These are phyloP conservation scores for Zingel zingel DNA, from an alignment of 2,113 vertebrate species.

Conservation along the genomic window DNA sequence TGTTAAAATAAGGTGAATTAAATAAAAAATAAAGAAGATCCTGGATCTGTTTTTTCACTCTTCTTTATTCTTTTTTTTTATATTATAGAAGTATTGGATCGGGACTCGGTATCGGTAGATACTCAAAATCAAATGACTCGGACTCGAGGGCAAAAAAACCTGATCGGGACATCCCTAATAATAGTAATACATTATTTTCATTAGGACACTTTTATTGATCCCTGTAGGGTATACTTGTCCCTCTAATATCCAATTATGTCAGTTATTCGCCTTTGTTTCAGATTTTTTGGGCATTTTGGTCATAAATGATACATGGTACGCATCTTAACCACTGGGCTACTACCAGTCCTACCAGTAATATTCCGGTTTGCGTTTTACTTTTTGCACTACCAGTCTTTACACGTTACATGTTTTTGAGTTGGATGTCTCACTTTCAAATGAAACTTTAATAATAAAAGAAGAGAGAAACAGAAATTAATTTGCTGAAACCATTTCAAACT, in stretches of 20 bases:
- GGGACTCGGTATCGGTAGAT: too few relatives aligned
- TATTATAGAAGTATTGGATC: too few relatives aligned
- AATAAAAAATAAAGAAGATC: too few relatives aligned
- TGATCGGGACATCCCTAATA: too few relatives aligned
- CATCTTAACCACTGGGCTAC: neutral
- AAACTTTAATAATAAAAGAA: neutral
- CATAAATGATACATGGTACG: neutral
- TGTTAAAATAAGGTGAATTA: too few relatives aligned
- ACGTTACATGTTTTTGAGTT: neutral
- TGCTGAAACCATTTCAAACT: neutral
- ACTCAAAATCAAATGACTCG: too few relatives aligned
- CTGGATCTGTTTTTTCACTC: too few relatives aligned
- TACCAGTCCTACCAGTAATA: neutral
- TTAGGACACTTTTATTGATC: slow-evolving; percentile 35
- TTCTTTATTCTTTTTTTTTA: too few relatives aligned
- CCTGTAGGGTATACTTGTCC: neutral
- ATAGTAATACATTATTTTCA: slow-evolving; percentile 22
- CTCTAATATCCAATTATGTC: slow-evolving; percentile 5
- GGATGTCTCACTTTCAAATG: neutral
- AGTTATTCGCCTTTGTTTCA: slow-evolving; percentile 12
- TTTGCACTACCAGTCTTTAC: neutral
- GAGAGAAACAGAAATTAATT: neutral
- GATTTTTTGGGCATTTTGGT: neutral
- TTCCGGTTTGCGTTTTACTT: neutral
- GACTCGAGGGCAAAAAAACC: too few relatives aligned